Conservation (phyloP, 2,888 invertebrate genomes). For the Halictus ligatus region DNA sequence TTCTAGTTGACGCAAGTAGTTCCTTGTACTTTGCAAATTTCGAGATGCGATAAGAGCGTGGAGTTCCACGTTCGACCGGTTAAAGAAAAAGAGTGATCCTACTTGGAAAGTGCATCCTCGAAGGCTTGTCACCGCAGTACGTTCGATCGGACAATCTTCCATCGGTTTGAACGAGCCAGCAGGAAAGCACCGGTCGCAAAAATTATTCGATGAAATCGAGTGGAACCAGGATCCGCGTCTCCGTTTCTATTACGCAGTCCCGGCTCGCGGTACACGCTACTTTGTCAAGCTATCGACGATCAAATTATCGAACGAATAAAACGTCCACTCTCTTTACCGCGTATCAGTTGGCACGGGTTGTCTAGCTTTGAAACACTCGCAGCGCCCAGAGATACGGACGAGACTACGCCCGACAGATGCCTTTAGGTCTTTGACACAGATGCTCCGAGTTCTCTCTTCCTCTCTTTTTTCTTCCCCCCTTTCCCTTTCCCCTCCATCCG, state of each 20-base stretch:
- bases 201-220: constrained; percentile 1
- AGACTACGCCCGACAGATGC: constrained; percentile 17
- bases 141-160: not conserved
- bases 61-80: no score
- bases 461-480: not conserved
- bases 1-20: no score
- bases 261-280: constrained; percentile 32
- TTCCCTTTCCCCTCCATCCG: not conserved
- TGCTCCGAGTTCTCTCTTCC: not conserved
- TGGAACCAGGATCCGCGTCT: not conserved
- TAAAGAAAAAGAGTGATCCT: no score
- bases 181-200: not conserved
- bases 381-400: not conserved
- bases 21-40: no score
- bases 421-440: constrained; percentile 39
- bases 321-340: constrained; percentile 35
- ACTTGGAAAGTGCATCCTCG: not conserved
- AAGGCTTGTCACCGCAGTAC: not conserved
- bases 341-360: constrained; percentile 43
- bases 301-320: constrained; percentile 61
- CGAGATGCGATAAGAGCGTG: no score
- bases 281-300: constrained; percentile 62
- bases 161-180: not conserved
- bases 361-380: constrained; percentile 33
- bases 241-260: constrained; percentile 31